These are phyloP conservation scores for Cydia pomonella DNA, from an alignment of 1,140 invertebrate species.

Conservation along the genomic window DNA sequence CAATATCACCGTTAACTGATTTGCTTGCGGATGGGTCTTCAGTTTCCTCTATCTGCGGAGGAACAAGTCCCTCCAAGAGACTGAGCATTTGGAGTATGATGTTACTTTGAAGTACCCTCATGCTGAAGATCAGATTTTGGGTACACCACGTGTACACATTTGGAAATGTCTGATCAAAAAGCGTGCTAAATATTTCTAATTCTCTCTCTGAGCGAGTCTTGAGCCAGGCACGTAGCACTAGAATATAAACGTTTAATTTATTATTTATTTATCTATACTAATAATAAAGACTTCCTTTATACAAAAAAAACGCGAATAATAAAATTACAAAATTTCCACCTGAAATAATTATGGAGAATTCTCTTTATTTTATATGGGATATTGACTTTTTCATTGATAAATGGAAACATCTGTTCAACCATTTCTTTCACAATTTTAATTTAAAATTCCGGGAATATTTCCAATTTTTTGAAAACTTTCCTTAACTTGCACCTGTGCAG, in stretches of 20 bases:
- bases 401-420: no score
- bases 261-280: constrained; percentile 30
- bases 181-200: constrained; percentile 86
- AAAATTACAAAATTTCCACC: background rate
- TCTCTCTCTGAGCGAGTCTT: constrained; percentile 87
- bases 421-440: no score
- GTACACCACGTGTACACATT: constrained; percentile 90
- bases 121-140: constrained; percentile 91
- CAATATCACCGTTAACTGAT: constrained; percentile 77
- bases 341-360: no score
- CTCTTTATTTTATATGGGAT: no score
- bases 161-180: constrained; percentile 92
- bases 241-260: constrained; percentile 39
- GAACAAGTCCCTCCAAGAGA: constrained; percentile 93
- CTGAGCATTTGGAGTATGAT: constrained; percentile 91
- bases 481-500: no score
- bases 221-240: constrained; percentile 89
- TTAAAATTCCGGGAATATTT: no score
- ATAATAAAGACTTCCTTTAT: background rate
- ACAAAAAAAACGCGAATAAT: constrained; percentile 8
- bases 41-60: constrained; percentile 82
- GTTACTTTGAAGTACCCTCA: constrained; percentile 95
- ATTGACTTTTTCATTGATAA: no score
- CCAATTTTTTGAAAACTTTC: no score
- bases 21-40: constrained; percentile 78